Evolutionary conservation across 2,888 invertebrate genomes (phyloP), one percentile per base, ranked within the genome.

Genomic region (Thysanoteuthis rhombus): DNA sequence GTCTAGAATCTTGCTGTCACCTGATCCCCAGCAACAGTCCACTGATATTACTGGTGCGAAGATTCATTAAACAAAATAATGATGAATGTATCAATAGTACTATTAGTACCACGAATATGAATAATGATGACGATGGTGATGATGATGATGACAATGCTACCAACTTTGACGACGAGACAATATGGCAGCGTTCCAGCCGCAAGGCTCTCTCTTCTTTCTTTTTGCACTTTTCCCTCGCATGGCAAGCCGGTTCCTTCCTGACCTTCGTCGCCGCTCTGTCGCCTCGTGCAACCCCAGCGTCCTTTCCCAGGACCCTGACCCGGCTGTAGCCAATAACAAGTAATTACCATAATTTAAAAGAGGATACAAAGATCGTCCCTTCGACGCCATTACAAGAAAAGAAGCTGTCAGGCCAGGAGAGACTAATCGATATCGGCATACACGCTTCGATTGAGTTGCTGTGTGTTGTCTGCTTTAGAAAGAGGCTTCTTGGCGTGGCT

Each of bases 241-340:
- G 75, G 75, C n/a, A 36, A 75, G 75, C 75, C 36, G 0, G 16
- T 75, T 75, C 16, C n/a, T 75, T 75, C 75, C n/a, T 75, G 75
- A 75, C 75, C 75, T 75, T 75, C 75, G 75, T 75, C 75, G 75
- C 75, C 75, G 75, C n/a, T 75, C n/a, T 75, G 75, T 75, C 75
- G 75, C 75, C 36, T n/a, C 75, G 75, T 19, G n/a, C n/a, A 75
- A 75, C 75, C 75, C 75, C 75, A 75, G 75, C 75, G 75, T 75
- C 75, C 75, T 75, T 75, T 75, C 75, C 75, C 75, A 75, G 75
- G 75, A 75, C 75, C 75, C 75, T 75, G 75, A 36, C 75, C 75
- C n/a, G 75, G 75, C 75, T 75, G 75, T 75, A 75, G n/a, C 75
- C n/a, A 75, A 75, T 75, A 75, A 75, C 75, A 75, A 75, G n/a